Evolutionary conservation across 2,113 vertebrate genomes (phyloP).

Genomic region (Australoheros scitulus): DNA sequence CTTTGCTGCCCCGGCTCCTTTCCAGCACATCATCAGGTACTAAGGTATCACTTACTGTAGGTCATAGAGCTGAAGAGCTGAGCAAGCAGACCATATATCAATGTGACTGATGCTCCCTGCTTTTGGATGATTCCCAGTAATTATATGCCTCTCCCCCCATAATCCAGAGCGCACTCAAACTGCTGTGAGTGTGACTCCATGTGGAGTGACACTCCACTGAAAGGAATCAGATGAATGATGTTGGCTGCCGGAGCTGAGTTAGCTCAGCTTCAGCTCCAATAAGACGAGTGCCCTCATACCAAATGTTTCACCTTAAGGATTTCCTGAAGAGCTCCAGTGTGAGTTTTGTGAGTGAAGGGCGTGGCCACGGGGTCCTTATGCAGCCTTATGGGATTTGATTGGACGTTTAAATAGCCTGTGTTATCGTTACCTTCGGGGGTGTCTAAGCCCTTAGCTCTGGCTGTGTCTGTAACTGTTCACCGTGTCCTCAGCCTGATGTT

Average conservation of each 20-base stretch:
- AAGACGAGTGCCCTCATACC: background rate
- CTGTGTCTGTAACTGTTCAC: background rate
- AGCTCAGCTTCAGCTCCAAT: background rate
- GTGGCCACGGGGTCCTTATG: background rate
- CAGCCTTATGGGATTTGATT: background rate
- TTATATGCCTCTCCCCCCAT: background rate
- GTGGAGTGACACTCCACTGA: too few species aligned
- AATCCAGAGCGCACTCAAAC: fast-evolving
- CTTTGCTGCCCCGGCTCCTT: background rate
- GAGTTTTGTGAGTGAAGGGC: background rate
- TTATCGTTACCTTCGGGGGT: too few species aligned
- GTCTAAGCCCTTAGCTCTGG: background rate
- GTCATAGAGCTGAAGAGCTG: background rate
- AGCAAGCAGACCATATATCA: background rate
- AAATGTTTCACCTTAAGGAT: background rate
- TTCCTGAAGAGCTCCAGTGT: background rate
- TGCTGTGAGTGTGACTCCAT: background rate
- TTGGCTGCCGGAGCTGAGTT: background rate
- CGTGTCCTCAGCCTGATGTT: background rate
- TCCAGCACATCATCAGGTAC: background rate
- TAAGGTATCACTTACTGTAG: too few species aligned
- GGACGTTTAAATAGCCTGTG: too few species aligned
- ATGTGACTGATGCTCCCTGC: background rate
- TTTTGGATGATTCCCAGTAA: background rate
- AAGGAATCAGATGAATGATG: background rate